Evolutionary conservation across 2,888 invertebrate species (phyloP), one percentile per base, ranked within the genome.

Genomic region (Drosophila suboccidentalis): DNA sequence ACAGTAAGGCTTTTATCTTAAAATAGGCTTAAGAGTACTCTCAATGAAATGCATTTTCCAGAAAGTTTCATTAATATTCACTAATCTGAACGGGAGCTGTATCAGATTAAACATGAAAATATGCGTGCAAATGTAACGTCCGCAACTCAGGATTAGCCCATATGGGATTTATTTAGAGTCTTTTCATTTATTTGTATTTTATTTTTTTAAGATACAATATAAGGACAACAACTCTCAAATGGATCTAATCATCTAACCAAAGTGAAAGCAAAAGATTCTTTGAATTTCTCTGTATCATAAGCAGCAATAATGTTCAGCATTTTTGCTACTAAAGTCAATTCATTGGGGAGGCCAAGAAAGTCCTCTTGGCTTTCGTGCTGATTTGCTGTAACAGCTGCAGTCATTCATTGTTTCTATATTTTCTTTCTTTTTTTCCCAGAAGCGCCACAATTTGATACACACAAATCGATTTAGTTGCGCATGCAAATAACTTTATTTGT

Each of bases 401-500:
- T 58, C 59, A 66, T 70, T 80, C 59, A 66, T 70, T 80, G 71
- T 72, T 65, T 61, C 63, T 46, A 36, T 43, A 19, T n/a, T 43
- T 41, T 58, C 64, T 55, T 79, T 61, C 65, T 47, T 80, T 2
- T 29, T 29, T 29, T 29, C 4, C 22, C 29, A 29, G 50, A 54
- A 50, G 51, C 59, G 46, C 71, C 81, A 72, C 84, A 83, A 80
- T 86, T 89, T 83, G 87, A 88, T 76, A 78, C 68, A 78, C 80
- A 83, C 84, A 84, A 84, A 87, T 84, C 89, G 87, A 85, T 82
- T 85, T 82, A 82, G 86, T 80, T 80, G 86, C 78, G 89, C 89
- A 87, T 87, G 89, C 82, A 85, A 86, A 89, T 87, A 82, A 71
- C 88, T 86, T 89, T 87, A 86, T 86, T 86, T 89, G 89, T 76